These are phyloP conservation scores for Erpobdella octoculata DNA, from an alignment of 2,888 invertebrate species.

Conservation along the genomic window DNA sequence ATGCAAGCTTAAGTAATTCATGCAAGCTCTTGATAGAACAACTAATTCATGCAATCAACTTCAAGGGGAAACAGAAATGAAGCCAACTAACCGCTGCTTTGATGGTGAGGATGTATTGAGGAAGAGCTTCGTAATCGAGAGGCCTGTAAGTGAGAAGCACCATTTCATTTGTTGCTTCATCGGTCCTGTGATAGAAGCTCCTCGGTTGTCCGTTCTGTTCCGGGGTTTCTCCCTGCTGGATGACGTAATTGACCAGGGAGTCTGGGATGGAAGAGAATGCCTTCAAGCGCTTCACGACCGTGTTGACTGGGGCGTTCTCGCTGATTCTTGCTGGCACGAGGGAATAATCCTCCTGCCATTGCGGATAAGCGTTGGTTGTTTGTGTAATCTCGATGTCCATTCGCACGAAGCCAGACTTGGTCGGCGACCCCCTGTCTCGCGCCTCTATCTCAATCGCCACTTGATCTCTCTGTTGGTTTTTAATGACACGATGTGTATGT, in stretches of 20 bases:
- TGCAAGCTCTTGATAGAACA: no score
- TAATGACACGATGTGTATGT: no score
- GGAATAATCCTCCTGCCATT: slow-evolving; percentile 39
- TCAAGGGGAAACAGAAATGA: background rate
- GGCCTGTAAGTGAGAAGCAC: slow-evolving; percentile 37
- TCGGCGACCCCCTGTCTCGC: slow-evolving; percentile 91
- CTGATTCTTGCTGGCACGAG: slow-evolving; percentile 29
- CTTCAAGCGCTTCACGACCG: slow-evolving; percentile 35
- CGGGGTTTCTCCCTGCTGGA: slow-evolving; percentile 37
- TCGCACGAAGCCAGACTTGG: slow-evolving; percentile 90
- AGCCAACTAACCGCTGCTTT: slow-evolving; percentile 36
- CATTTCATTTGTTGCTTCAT: slow-evolving; percentile 38
- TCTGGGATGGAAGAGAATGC: slow-evolving; percentile 32
- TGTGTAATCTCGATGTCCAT: slow-evolving; percentile 92
- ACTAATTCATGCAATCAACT: no score
- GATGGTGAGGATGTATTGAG: slow-evolving; percentile 38
- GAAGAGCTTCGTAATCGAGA: slow-evolving; percentile 38
- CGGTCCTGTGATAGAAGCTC: slow-evolving; percentile 36
- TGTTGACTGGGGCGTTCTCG: slow-evolving; percentile 37
- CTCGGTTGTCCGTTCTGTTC: slow-evolving; percentile 37
- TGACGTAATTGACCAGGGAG: slow-evolving; percentile 36
- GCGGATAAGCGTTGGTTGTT: slow-evolving; percentile 38
- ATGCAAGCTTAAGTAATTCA: no score
- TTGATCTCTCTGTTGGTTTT: slow-evolving; percentile 33
- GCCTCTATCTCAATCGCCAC: slow-evolving; percentile 78